Conservation (phyloP, 1,140 invertebrate species). For the Polypedilum vanderplanki region DNA sequence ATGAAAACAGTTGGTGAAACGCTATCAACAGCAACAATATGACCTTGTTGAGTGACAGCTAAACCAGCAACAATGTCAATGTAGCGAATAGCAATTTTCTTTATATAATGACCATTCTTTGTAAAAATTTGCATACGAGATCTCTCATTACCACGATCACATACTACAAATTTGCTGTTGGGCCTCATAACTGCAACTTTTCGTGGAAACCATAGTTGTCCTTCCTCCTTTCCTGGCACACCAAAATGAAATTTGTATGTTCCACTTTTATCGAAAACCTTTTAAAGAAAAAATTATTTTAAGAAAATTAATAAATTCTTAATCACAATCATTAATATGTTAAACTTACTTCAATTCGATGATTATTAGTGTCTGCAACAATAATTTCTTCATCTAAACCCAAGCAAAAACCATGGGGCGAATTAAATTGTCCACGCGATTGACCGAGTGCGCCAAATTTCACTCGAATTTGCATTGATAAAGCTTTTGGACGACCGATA, state of each 20-base stretch:
- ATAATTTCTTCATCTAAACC: slow-evolving; percentile 91
- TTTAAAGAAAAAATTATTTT: slow-evolving; percentile 31
- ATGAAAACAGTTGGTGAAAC: slow-evolving; percentile 95
- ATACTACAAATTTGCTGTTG: slow-evolving; percentile 87
- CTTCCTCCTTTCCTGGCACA: slow-evolving; percentile 85
- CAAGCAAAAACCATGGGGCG: slow-evolving; percentile 93
- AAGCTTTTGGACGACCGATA: slow-evolving; percentile 61
- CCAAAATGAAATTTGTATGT: slow-evolving; percentile 86
- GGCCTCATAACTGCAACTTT: slow-evolving; percentile 89
- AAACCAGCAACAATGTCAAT: slow-evolving; percentile 97
- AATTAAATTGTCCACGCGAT: slow-evolving; percentile 88
- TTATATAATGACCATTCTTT: slow-evolving; percentile 78
- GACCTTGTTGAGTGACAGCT: slow-evolving; percentile 79
- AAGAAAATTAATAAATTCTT: neutral
- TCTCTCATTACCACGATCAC: slow-evolving; percentile 91
- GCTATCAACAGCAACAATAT: slow-evolving; percentile 95
- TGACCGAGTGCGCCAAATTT: slow-evolving; percentile 92
- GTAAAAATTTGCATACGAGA: slow-evolving; percentile 95
- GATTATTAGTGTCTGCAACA: slow-evolving; percentile 93
- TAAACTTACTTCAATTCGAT: slow-evolving; percentile 74
- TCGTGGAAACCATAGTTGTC: slow-evolving; percentile 92
- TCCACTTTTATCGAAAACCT: slow-evolving; percentile 86
- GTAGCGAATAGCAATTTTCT: slow-evolving; percentile 86
- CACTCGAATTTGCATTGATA: slow-evolving; percentile 78
- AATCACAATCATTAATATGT: slow-evolving; percentile 20